These are phyloP conservation scores for Physocephala rufipes DNA, from an alignment of 2,888 invertebrate species.

Conservation along the genomic window DNA sequence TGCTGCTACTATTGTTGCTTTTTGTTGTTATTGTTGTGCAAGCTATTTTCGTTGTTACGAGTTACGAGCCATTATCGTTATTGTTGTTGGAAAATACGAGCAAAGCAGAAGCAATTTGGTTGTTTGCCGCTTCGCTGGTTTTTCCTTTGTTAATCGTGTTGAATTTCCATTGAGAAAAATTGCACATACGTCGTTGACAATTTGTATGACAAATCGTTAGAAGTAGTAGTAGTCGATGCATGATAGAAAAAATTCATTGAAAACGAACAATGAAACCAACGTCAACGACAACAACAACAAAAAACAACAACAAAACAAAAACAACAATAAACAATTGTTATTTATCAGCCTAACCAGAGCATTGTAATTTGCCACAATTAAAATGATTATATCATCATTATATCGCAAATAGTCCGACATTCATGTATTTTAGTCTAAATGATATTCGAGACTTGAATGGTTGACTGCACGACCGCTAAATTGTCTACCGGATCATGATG, in stretches of 20 bases:
- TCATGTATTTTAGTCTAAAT: neutral
- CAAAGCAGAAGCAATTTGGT: too few species aligned
- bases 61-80: neutral
- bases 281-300: slow-evolving; percentile 11
- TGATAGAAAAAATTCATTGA: neutral
- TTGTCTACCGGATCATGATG: too few species aligned
- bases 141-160: slow-evolving; percentile 4
- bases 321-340: neutral
- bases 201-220: neutral
- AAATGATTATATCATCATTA: slow-evolving; percentile 3
- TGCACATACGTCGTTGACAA: neutral
- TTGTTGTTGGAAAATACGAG: neutral
- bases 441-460: too few species aligned
- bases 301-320: neutral
- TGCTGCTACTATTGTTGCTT: neutral
- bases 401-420: too few species aligned
- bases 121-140: neutral
- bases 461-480: too few species aligned
- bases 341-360: neutral
- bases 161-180: slow-evolving; percentile 9
- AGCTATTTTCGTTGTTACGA: too few species aligned
- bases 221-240: neutral
- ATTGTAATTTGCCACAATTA: slow-evolving; percentile 22
- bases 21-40: too few species aligned
- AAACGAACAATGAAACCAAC: neutral